Percentiles rank a stretch among this genome's conserved stretches.
phyloP scores from a whole-genome alignment of 2,888 invertebrate species.

The Dolomedes plantarius region DNA sequence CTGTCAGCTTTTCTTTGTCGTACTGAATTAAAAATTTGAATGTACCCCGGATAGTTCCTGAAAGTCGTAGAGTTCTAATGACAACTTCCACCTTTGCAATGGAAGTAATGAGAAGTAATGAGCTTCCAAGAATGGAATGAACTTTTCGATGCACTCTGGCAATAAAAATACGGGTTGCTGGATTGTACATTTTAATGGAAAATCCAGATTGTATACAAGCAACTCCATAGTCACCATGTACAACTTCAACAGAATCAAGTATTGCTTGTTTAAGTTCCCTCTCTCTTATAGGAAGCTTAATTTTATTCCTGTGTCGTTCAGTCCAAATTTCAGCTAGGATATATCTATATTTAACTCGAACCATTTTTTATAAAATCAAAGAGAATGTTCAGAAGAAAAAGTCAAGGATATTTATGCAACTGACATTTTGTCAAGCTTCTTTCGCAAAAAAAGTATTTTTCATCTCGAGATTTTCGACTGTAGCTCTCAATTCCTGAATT shows the following conservation, averaged over 20 bases:
- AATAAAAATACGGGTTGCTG: slow-evolving; percentile 42
- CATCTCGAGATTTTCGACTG: slow-evolving; percentile 34
- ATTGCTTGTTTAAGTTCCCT: slow-evolving; percentile 22
- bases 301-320: not conserved
- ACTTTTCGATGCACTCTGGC: slow-evolving; percentile 23
- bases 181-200: slow-evolving; percentile 43
- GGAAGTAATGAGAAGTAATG: slow-evolving; percentile 36
- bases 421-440: slow-evolving; percentile 20
- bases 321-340: slow-evolving; percentile 32
- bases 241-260: slow-evolving; percentile 9
- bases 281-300: slow-evolving; percentile 36
- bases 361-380: slow-evolving; percentile 31
- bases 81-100: slow-evolving; percentile 21
- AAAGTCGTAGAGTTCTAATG: slow-evolving; percentile 37
- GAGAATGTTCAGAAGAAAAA: too few species aligned
- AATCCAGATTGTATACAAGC: slow-evolving; percentile 38
- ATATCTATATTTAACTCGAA: slow-evolving; percentile 55
- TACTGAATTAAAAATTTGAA: slow-evolving; percentile 37
- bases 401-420: not conserved
- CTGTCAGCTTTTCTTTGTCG: slow-evolving; percentile 31
- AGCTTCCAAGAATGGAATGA: slow-evolving; percentile 16
- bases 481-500: slow-evolving; percentile 17
- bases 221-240: slow-evolving; percentile 47
- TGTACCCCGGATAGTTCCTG: slow-evolving; percentile 49
- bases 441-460: slow-evolving; percentile 39